Evolutionary conservation across 2,797 vertebrate genomes (phyloP), one percentile per base, ranked within the genome.

Genomic region (Sebastes variabilis): DNA sequence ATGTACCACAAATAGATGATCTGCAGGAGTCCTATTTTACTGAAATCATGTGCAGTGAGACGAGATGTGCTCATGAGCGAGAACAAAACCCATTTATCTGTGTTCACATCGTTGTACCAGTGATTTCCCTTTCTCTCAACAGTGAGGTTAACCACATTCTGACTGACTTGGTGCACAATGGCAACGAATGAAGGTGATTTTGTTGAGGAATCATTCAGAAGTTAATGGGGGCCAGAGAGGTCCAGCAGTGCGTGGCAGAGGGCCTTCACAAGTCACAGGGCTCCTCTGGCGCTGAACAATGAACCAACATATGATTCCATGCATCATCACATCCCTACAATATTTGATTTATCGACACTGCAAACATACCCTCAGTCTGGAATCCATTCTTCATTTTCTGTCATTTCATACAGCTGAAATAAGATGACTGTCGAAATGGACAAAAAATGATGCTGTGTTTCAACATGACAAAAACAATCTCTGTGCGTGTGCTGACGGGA

Each of bases 401-500:
- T 36, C 11, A 13, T 36, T 36, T 36, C 34, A 36, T 36, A 13
- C 11, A 36, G 34, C 34, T 36, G 0, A 36, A 36, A 36, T 36
- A 36, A 36, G 34, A 36, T 36, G 34, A 36, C 0, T 36, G 34
- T 36, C 34, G 11, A 36, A 36, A 36, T 36, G 34, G 34, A 36
- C 34, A 36, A 36, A 36, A 12, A 2, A 36, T 36, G 11, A 1
- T 36, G 34, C 34, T 36, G 34, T 36, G 34, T 36, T 36, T 36
- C 12, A 36, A 0, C 34, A 36, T 36, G 12, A 5, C 34, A 36
- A 36, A 36, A 36, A 36, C 11, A 36, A 36, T 36, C 11, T 36
- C 34, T 0, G 11, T 36, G 34, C 1, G 0, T 36, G 34, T 36
- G 11, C 11, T 36, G 34, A 36, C 0, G 1, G 34, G 11, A 36